A percentile compares a stretch with the other conserved stretches of the same genome.
Conservation (phyloP, 2,113 vertebrate species). For the Neolamprologus caudopunctatus region DNA sequence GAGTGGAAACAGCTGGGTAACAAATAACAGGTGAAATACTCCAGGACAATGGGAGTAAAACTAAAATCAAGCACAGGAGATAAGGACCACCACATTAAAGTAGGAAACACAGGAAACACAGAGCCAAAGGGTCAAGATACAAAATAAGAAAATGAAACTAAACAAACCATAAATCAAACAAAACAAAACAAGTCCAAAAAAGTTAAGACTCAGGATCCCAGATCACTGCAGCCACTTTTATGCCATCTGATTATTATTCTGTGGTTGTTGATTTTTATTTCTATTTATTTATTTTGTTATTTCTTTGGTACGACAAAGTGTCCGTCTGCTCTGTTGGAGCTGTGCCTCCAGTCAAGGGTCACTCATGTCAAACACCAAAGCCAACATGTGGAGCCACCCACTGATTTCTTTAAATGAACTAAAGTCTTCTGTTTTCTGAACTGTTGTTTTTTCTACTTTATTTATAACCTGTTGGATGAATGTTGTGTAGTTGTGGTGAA, state of each 20-base stretch:
- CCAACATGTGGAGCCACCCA: neutral
- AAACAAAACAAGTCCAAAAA: neutral
- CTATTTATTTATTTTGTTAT: neutral
- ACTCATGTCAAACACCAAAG: neutral
- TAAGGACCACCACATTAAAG: neutral
- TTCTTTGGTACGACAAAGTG: neutral
- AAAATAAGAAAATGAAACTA: neutral
- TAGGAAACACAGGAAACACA: neutral
- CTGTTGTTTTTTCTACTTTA: neutral
- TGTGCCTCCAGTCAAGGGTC: neutral
- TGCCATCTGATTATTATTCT: neutral
- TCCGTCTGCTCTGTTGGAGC: neutral
- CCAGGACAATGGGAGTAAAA: neutral
- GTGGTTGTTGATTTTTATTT: neutral
- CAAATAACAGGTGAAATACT: neutral
- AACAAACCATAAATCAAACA: neutral
- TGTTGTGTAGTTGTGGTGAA: neutral
- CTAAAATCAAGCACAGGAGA: neutral
- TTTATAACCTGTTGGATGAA: neutral
- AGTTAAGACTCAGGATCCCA: neutral
- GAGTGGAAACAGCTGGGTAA: neutral
- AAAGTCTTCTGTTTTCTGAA: rapidly evolving
- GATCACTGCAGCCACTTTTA: neutral
- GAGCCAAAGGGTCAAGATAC: neutral
- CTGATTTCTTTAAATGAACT: neutral